These are phyloP conservation scores for Myiotriccus ornatus DNA, from an alignment of 2,797 vertebrate genomes.

Conservation along the genomic window DNA sequence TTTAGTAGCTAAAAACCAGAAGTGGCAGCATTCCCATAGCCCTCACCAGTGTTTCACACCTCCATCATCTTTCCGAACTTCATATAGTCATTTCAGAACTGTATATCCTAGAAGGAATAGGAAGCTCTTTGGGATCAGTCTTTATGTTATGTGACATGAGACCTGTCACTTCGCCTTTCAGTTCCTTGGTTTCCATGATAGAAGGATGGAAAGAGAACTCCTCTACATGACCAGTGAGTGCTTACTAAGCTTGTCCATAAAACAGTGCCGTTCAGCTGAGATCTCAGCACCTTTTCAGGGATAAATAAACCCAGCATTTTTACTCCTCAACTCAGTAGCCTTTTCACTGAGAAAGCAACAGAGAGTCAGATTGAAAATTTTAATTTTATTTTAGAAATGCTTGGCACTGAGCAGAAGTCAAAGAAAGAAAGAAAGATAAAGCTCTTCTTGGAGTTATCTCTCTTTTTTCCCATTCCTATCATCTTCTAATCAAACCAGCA, in stretches of 20 bases:
- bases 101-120: not conserved
- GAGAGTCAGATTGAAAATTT: not conserved
- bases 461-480: conserved; percentile 42
- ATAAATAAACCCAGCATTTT: not conserved
- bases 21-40: not conserved
- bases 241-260: not conserved
- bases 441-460: not conserved
- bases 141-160: rapidly evolving
- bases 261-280: rapidly evolving
- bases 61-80: not conserved
- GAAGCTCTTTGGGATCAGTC: not conserved
- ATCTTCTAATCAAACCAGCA: conserved; percentile 61
- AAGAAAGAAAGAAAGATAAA: conserved; percentile 16
- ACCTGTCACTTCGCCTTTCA: not conserved
- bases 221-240: not conserved
- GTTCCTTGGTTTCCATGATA: not conserved
- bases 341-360: not conserved
- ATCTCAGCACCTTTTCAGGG: not conserved
- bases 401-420: not conserved
- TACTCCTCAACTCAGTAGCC: not conserved
- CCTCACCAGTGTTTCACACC: not conserved
- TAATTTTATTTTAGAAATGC: not conserved
- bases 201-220: not conserved
- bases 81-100: not conserved
- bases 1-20: not conserved